Base-by-base conservation (phyloP, 2,797 vertebrate species). In the Neosilurus mollespiculum region DNA sequence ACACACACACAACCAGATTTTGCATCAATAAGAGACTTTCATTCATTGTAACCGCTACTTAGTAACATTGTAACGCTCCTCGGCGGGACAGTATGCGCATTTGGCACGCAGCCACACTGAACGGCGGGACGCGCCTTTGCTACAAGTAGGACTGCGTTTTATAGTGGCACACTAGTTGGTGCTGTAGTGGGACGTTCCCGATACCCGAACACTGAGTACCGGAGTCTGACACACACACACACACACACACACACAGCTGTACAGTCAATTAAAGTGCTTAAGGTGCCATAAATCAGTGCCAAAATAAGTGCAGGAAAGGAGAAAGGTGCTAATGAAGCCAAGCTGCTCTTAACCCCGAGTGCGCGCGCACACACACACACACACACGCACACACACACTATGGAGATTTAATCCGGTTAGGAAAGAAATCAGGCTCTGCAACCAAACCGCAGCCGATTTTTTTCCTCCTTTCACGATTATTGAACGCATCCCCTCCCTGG, bases 381-480 rank as follows among this genome's bases (percentile, higher is more conserved):
- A 18, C 53, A 30, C 49, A 4, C 49, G 3, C 18, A 43, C 34
- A 11, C 16, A 18, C 58, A 49, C 30, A 58, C 43, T 65, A 77
- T 85, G 81, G 90, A 90, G 89, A 90, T 93, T 91, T 91, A 94
- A 95, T 93, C 94, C 91, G 92, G 92, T 95, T 94, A 93, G 88
- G 85, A 92, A 93, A 94, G 85, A 92, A 94, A 94, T 93, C 93
- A 92, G 90, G 92, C 92, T 92, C 90, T 91, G 90, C 92, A 91
- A 89, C 89, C 89, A 86, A 87, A 73, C 80, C 54, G 15, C 43
- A 61, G 20, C 58, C 37, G 24, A 1, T 26, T 37, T 62, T 77
- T 4, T 1, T 30, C 30, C 30, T 30, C 30, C 20, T 59, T 59
- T 0, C n/a, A 53, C 49, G n/a, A 34, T 26, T 11, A 18, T 2